phyloP scores from a whole-genome alignment of 2,797 vertebrate genomes.

The Melanotaenia trifasciata region DNA sequence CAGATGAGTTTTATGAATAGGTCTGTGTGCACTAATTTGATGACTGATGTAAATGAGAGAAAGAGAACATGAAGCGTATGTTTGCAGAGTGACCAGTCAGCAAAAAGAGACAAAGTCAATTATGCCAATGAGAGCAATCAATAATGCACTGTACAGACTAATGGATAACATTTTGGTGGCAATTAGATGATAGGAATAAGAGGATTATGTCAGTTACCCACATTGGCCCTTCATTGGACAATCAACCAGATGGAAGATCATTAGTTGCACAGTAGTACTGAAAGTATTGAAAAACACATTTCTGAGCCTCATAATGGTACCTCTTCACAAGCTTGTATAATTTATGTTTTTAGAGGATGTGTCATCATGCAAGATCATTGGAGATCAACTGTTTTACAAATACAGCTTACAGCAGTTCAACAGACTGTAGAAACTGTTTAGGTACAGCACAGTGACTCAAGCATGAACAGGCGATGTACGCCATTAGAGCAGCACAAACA shows the following conservation, averaged over 20 bases:
- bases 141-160: constrained; percentile 20
- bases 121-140: constrained; percentile 44
- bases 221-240: constrained; percentile 35
- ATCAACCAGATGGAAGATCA: constrained; percentile 8
- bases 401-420: background rate
- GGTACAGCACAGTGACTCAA: background rate
- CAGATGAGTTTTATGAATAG: background rate
- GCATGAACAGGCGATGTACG: background rate
- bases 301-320: background rate
- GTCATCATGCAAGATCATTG: background rate
- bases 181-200: constrained; percentile 46
- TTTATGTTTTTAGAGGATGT: background rate
- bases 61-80: constrained; percentile 16
- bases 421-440: background rate
- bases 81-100: constrained; percentile 31
- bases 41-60: constrained; percentile 8
- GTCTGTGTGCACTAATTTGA: constrained; percentile 11
- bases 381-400: background rate
- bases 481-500: background rate
- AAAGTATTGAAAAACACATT: constrained; percentile 1
- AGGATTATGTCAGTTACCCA: constrained; percentile 9
- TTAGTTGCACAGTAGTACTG: constrained; percentile 1
- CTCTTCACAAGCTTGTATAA: background rate
- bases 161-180: constrained; percentile 44
- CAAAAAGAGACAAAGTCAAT: constrained; percentile 59